phyloP scores from a whole-genome alignment of 2,888 invertebrate genomes.

The Rhogogaster chlorosoma region DNA sequence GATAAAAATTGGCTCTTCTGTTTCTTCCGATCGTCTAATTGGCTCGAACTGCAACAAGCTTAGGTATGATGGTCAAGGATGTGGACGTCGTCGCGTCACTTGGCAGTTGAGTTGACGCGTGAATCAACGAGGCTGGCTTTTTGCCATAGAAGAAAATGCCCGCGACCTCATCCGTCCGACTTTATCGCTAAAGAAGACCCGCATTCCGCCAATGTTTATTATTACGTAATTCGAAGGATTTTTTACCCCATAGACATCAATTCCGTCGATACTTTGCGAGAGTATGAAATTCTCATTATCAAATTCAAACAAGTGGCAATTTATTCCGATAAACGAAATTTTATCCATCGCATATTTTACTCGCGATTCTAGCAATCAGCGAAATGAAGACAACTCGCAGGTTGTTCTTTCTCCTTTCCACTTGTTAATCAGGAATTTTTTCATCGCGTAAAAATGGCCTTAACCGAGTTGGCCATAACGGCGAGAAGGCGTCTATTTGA shows the following conservation, averaged over 20 bases:
- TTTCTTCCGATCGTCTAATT: neutral
- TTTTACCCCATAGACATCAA: neutral
- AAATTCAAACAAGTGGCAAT: neutral
- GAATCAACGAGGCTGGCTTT: slow-evolving; percentile 34
- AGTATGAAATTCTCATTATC: neutral
- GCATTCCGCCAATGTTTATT: slow-evolving; percentile 19
- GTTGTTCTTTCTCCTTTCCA: neutral
- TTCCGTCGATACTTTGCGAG: neutral
- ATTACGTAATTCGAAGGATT: neutral
- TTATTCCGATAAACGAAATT: neutral
- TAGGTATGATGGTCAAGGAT: slow-evolving; percentile 32
- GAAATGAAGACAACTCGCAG: neutral
- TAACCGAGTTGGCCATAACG: neutral
- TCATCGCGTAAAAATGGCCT: neutral
- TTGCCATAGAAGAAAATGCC: slow-evolving; percentile 31
- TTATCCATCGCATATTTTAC: neutral
- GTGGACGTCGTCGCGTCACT: neutral
- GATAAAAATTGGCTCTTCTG: neutral
- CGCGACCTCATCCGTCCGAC: neutral
- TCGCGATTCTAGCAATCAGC: neutral
- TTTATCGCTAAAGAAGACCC: neutral
- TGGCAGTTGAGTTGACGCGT: slow-evolving; percentile 26
- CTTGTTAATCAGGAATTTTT: neutral
- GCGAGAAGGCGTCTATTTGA: neutral
- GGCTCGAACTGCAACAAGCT: neutral